These are phyloP conservation scores for Diarsia rubi DNA, from an alignment of 2,888 invertebrate species.

Conservation along the genomic window DNA sequence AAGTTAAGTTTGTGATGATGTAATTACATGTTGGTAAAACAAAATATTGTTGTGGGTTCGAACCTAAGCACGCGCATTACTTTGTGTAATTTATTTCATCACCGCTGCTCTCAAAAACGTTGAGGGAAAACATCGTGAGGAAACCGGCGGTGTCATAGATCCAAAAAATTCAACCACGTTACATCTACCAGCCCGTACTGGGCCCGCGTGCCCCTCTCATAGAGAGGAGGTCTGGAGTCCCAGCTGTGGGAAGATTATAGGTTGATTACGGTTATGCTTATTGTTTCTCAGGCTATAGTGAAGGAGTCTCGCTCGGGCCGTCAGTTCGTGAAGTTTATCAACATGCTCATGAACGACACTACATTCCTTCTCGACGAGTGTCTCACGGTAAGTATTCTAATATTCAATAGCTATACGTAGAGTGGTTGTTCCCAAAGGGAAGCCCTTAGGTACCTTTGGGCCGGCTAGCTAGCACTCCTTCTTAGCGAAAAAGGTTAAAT, in stretches of 20 bases:
- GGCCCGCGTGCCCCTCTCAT: no score
- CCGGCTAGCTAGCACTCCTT: background rate
- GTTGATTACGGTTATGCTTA: background rate
- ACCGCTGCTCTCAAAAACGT: no score
- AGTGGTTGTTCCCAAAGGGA: background rate
- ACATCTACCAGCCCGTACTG: no score
- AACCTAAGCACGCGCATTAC: no score
- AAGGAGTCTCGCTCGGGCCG: conserved; percentile 97
- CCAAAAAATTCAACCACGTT: no score
- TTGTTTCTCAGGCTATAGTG: conserved; percentile 93
- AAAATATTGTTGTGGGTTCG: no score
- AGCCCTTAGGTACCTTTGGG: background rate
- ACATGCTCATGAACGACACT: conserved; percentile 99
- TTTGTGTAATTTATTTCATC: no score
- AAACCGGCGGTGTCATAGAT: no score
- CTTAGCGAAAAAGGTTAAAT: background rate
- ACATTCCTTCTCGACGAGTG: conserved; percentile 99
- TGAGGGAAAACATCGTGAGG: no score
- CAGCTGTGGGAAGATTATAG: no score
- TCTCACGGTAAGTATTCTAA: conserved; percentile 81
- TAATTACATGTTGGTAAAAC: background rate
- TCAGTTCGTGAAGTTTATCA: conserved; percentile 98
- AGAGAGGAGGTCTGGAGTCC: no score
- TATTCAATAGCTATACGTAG: background rate
- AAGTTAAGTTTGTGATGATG: background rate